phyloP scores from a whole-genome alignment of 1,140 invertebrate species.

The Zophobas atratus region DNA sequence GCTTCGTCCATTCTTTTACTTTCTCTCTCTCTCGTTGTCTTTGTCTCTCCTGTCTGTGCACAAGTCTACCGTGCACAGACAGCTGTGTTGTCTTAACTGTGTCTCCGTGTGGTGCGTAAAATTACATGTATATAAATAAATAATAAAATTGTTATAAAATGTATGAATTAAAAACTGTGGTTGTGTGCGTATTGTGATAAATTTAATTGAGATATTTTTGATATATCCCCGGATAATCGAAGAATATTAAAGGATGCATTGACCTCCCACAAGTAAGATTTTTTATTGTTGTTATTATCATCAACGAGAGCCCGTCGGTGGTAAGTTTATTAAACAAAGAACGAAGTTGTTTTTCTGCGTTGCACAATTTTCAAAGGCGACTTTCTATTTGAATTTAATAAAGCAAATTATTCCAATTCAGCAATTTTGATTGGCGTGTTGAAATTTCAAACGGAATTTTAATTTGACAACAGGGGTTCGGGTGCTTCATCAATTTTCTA shows the following conservation, averaged over 20 bases:
- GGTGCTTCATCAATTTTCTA: slow-evolving; percentile 37
- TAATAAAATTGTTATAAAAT: slow-evolving; percentile 31
- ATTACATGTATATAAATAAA: slow-evolving; percentile 40
- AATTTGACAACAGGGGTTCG: slow-evolving; percentile 2
- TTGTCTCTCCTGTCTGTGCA: slow-evolving; percentile 28
- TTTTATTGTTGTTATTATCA: slow-evolving; percentile 34
- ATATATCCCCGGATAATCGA: slow-evolving; percentile 25
- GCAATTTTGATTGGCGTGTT: slow-evolving; percentile 2
- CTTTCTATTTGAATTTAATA: slow-evolving; percentile 16
- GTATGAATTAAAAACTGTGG: slow-evolving; percentile 43
- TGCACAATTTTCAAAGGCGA: slow-evolving; percentile 26
- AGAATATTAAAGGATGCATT: slow-evolving; percentile 39
- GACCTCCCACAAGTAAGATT: slow-evolving; percentile 42
- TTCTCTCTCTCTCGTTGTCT: slow-evolving; percentile 16
- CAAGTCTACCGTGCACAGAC: slow-evolving; percentile 2
- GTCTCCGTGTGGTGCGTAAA: slow-evolving; percentile 28
- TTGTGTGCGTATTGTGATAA: slow-evolving; percentile 40
- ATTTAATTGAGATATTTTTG: slow-evolving; percentile 40
- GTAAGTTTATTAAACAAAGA: slow-evolving; percentile 18
- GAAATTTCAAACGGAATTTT: neutral
- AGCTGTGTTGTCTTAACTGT: slow-evolving; percentile 38
- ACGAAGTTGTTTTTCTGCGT: slow-evolving; percentile 12
- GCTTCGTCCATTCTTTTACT: neutral
- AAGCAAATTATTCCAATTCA: neutral
- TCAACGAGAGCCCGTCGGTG: neutral